Evolutionary conservation across 2,888 invertebrate genomes (phyloP).

Genomic region (Nymphalis polychloros): DNA sequence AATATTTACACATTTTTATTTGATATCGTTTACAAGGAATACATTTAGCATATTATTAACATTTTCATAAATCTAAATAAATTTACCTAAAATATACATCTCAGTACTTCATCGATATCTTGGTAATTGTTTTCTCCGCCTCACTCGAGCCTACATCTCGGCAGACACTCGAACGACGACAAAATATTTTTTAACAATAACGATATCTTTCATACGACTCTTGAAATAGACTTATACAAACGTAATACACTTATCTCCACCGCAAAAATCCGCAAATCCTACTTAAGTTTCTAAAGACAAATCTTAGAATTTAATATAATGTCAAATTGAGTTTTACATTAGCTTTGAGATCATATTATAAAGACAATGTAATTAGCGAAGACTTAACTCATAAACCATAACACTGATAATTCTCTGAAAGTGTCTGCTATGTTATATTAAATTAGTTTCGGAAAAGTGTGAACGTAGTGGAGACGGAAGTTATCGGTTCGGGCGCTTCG

Average conservation of each 20-base stretch:
- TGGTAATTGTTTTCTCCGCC: constrained; percentile 6
- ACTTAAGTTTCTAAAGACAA: too few relatives aligned
- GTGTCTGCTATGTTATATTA: too few relatives aligned
- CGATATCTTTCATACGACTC: not conserved
- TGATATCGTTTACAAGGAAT: too few relatives aligned
- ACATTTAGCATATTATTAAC: constrained; percentile 9
- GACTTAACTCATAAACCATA: too few relatives aligned
- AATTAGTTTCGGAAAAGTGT: not conserved
- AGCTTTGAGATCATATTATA: too few relatives aligned
- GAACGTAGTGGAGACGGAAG: not conserved
- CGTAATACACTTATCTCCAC: too few relatives aligned
- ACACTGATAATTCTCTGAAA: too few relatives aligned
- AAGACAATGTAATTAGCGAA: too few relatives aligned
- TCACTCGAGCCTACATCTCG: not conserved
- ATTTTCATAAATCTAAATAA: constrained; percentile 10
- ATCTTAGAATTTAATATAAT: too few relatives aligned
- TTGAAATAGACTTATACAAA: too few relatives aligned
- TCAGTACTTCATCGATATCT: not conserved
- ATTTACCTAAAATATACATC: constrained; percentile 8
- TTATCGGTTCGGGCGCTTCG: not conserved
- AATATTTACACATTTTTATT: not conserved
- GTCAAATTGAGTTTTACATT: too few relatives aligned
- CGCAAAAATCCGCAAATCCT: too few relatives aligned
- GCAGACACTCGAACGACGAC: not conserved
- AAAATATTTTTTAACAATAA: not conserved